Conservation (phyloP, 2,113 vertebrate genomes). For the Menura novaehollandiae region DNA sequence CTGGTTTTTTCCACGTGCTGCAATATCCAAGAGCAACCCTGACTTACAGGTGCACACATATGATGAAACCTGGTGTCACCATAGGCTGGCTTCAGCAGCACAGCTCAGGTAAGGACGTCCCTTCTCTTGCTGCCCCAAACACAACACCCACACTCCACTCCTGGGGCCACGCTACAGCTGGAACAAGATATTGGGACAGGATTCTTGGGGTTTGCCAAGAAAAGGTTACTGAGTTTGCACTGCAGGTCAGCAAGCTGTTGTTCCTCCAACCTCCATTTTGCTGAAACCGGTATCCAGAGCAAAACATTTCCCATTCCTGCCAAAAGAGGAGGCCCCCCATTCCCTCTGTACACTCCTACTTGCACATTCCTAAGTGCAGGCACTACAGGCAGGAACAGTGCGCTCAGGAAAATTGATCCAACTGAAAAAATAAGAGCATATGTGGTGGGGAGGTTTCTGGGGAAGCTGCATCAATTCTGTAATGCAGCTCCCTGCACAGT, state of each 20-base stretch:
- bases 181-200: rapidly evolving
- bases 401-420: neutral
- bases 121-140: neutral
- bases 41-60: rapidly evolving
- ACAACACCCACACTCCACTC: neutral
- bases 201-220: neutral
- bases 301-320: rapidly evolving
- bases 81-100: neutral
- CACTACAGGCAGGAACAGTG: neutral
- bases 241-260: neutral
- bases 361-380: rapidly evolving
- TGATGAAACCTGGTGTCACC: neutral
- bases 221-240: neutral
- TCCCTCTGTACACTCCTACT: rapidly evolving
- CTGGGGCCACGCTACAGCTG: neutral
- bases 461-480: neutral
- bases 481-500: neutral
- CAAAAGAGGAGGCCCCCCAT: neutral
- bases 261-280: neutral
- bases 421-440: rapidly evolving
- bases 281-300: neutral
- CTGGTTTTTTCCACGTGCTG: neutral
- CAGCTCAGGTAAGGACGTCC: neutral
- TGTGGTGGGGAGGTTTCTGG: neutral
- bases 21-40: rapidly evolving